Evolutionary conservation across 2,888 invertebrate species (phyloP), one percentile per base, ranked within the genome.

Genomic region (Tenthredo distinguenda): DNA sequence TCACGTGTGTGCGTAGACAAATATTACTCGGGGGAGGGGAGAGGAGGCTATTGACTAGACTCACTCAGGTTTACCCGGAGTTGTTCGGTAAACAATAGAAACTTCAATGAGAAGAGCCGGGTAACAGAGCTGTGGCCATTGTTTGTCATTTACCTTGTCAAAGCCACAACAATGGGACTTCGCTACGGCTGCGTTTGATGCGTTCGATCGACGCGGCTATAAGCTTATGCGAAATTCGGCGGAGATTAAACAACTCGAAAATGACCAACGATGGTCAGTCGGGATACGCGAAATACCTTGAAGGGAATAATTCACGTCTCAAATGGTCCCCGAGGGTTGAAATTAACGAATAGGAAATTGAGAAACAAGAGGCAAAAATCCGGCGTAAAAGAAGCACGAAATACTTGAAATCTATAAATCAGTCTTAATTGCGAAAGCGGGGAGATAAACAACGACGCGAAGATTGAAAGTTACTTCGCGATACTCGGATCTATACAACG

Each of bases 351-450:
- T n/a, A 65, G 4, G 4, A 65, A 65, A 68, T 31, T 15, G 7
- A 31, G 34, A 26, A 74, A 43, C n/a, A 9, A 43, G 21, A 74
- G 74, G 9, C 3, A 5, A 68, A 5, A 21, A 26, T 31, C 26
- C 26, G 26, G 40, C 1, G 40, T 43, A 26, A 31, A 77, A 34
- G 37, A 21, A 50, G 18, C 26, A 34, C 7, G 31, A 26, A 26
- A 74, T 55, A 77, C 77, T 18, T n/a, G 43, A 55, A 55, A 31
- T 77, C 50, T 77, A 55, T 77, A 77, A 77, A 77, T 77, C 77
- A 77, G 77, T 77, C 50, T 77, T 77, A 55, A 77, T 77, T 77
- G 77, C 77, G n/a, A 50, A 50, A 55, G 31, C 47, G 31, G 18
- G 31, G 31, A 55, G 40, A 50, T 40, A 55, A 55, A 77, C 18